These are phyloP conservation scores for Aspidiotus destructor DNA, from an alignment of 2,888 invertebrate species.

Conservation along the genomic window DNA sequence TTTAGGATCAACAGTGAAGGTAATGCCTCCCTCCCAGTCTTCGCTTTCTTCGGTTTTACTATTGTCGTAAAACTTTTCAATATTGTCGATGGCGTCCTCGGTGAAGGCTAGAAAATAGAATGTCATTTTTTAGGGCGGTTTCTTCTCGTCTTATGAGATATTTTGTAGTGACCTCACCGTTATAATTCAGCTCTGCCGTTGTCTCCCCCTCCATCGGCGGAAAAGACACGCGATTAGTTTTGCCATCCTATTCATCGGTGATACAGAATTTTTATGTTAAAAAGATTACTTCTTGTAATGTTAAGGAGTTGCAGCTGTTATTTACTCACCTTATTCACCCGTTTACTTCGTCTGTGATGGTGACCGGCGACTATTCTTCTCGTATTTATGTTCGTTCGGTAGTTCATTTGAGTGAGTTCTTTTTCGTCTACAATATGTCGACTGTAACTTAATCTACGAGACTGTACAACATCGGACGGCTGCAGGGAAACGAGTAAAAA, in stretches of 20 bases:
- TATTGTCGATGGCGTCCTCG: slow-evolving; percentile 74
- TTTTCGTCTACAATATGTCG: slow-evolving; percentile 82
- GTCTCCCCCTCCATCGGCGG: slow-evolving; percentile 47
- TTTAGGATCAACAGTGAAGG: slow-evolving; percentile 79
- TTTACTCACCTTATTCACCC: slow-evolving; percentile 60
- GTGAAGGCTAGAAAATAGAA: slow-evolving; percentile 36
- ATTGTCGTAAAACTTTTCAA: slow-evolving; percentile 57
- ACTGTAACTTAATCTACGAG: slow-evolving; percentile 80
- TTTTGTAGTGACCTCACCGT: slow-evolving; percentile 51
- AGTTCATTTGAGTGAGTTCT: slow-evolving; percentile 77
- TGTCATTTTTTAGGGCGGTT: not conserved
- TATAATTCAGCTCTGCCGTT: no score
- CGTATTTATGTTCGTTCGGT: slow-evolving; percentile 84
- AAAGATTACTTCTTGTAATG: no score
- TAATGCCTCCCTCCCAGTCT: slow-evolving; percentile 79
- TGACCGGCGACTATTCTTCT: slow-evolving; percentile 77
- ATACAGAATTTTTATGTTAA: no score
- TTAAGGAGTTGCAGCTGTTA: no score
- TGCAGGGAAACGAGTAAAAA: slow-evolving; percentile 3
- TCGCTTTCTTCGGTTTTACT: slow-evolving; percentile 50
- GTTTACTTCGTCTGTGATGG: slow-evolving; percentile 64
- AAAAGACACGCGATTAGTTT: slow-evolving; percentile 79
- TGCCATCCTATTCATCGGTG: slow-evolving; percentile 58
- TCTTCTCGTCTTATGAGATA: slow-evolving; percentile 42
- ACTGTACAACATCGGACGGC: slow-evolving; percentile 47